These are phyloP conservation scores for Tragulus kanchil DNA, from an alignment of 2,113 vertebrate genomes.

Conservation along the genomic window DNA sequence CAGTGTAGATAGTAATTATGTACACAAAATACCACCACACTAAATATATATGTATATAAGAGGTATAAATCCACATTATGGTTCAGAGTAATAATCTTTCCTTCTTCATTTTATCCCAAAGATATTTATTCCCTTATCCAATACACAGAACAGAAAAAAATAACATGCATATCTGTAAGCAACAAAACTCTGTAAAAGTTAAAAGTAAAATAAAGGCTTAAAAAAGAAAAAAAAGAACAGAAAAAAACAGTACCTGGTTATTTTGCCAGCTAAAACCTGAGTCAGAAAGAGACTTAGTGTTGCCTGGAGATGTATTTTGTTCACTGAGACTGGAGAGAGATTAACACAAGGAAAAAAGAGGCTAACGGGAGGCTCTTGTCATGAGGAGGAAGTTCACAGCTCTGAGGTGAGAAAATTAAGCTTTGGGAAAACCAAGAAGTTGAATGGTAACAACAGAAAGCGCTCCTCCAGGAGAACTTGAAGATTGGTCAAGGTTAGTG, in stretches of 20 bases:
- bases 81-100: slow-evolving; percentile 10
- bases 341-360: too few species aligned
- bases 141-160: not conserved
- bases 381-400: too few species aligned
- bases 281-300: too few species aligned
- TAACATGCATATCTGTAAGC: not conserved
- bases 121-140: not conserved
- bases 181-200: too few species aligned
- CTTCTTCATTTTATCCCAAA: not conserved
- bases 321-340: too few species aligned
- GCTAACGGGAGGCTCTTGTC: too few species aligned
- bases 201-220: too few species aligned
- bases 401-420: too few species aligned
- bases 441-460: not conserved
- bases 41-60: not conserved
- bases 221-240: too few species aligned
- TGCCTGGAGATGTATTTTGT: too few species aligned
- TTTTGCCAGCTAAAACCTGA: too few species aligned
- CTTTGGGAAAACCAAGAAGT: not conserved
- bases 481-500: not conserved
- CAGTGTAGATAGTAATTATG: not conserved
- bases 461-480: not conserved
- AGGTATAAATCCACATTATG: not conserved
- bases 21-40: not conserved
- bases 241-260: too few species aligned